phyloP scores from a whole-genome alignment of 2,888 invertebrate genomes.

The Eutolmus rufibarbis region DNA sequence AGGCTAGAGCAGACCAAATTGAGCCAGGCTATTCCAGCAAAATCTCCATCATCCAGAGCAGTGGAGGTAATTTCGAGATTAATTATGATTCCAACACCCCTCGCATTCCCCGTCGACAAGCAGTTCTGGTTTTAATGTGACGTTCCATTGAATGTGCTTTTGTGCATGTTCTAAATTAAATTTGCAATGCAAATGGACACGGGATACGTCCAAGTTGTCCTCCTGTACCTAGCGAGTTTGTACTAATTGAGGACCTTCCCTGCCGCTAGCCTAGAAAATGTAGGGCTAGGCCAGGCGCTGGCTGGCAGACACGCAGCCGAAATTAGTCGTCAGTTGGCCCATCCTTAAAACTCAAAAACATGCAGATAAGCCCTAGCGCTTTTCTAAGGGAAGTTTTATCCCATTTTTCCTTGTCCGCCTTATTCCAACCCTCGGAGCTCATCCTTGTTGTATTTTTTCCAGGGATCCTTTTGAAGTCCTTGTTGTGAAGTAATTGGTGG shows the following conservation, averaged over 20 bases:
- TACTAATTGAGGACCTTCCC: background rate
- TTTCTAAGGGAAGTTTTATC: background rate
- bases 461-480: background rate
- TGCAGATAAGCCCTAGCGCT: background rate
- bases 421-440: background rate
- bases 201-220: background rate
- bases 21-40: background rate
- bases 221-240: background rate
- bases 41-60: background rate
- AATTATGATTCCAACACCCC: background rate
- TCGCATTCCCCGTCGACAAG: background rate
- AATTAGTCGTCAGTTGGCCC: background rate
- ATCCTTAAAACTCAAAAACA: background rate
- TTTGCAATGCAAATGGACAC: slow-evolving; percentile 31
- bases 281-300: background rate
- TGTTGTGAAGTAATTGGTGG: background rate
- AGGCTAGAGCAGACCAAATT: background rate
- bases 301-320: background rate
- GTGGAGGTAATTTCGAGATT: background rate
- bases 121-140: background rate
- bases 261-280: background rate
- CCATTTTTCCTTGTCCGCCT: background rate
- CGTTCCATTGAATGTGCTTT: slow-evolving; percentile 6
- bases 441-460: background rate
- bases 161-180: slow-evolving; percentile 30